Evolutionary conservation across 2,888 invertebrate species (phyloP), one percentile per base, ranked within the genome.

Genomic region (Microplitis deprimator): DNA sequence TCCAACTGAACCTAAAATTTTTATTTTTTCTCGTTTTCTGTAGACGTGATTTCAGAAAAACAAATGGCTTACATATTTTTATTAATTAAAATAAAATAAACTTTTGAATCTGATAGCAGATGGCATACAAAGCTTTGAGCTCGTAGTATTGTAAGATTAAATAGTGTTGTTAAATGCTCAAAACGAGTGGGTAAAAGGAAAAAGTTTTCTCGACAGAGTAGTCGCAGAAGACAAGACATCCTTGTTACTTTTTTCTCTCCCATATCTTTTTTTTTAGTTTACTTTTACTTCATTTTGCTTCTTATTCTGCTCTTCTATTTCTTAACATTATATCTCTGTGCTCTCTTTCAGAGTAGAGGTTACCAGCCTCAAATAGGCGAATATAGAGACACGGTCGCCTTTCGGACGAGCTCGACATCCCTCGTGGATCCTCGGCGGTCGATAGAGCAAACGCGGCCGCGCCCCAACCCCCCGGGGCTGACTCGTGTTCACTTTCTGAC

Each of bases 391-490:
- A 64, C 41, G 75, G 68, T 73, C 76, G 64, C 50, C 67, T 65
- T 79, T 88, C 88, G 89, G 87, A 77, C 79, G 80, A 73, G 81
- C 80, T 89, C 89, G 89, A 86, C 81, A 79, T 81, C 81, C 83
- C 85, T 88, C 89, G 89, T 85, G 86, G 81, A 85, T 84, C 82
- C 87, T 89, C 89, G 89, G 88, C 88, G 89, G 89, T 89, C 89
- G 89, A 89, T 89, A 89, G 89, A 89, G 89, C 89, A 89, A 89
- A 89, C 88, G 89, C 89, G 89, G 85, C 89, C 89, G 89, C 89
- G 88, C 89, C 89, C 89, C 89, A 88, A 89, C 89, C 89, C 88
- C 87, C 82, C 81, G 83, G 85, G 85, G 82, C 78, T 75, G 77
- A 75, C 68, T 77, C 41, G 71, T 64, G 13, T 20, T 72, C 72